Conservation (phyloP, 2,113 vertebrate genomes). For the Gorsachius goisagi region DNA sequence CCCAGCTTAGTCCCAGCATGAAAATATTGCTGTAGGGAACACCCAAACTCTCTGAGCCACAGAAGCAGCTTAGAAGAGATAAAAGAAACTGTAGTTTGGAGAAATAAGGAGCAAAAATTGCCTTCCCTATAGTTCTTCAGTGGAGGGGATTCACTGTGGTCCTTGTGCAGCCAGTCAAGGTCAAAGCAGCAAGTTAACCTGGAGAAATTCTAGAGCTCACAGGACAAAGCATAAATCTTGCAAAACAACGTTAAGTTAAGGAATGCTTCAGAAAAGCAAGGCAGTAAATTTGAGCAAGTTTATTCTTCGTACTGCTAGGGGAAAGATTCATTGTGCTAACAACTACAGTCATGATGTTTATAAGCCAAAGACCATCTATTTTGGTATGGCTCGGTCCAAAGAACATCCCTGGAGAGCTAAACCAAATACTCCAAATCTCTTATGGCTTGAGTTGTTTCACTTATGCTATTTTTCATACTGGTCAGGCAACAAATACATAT, state of each 20-base stretch:
- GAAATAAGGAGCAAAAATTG: not conserved
- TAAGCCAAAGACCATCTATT: not conserved
- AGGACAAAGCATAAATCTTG: not conserved
- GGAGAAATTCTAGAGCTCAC: not conserved
- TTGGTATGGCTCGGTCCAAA: not conserved
- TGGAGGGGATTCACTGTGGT: not conserved
- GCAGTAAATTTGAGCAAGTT: not conserved
- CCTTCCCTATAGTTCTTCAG: not conserved
- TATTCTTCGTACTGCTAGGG: not conserved
- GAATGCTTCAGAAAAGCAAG: not conserved
- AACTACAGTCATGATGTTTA: not conserved
- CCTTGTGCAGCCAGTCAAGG: not conserved
- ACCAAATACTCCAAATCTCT: not conserved
- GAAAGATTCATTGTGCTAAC: not conserved
- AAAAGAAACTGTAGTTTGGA: not conserved
- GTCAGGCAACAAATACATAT: not conserved
- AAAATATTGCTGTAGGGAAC: not conserved
- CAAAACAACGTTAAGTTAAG: not conserved
- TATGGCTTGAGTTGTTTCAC: not conserved
- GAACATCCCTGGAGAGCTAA: not conserved
- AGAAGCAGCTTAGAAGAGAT: not conserved
- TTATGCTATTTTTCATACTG: not conserved
- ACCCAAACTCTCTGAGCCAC: not conserved
- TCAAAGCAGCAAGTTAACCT: not conserved
- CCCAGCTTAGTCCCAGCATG: not conserved